Base-by-base conservation (phyloP, 2,113 vertebrate species). In the Penelope pileata region DNA sequence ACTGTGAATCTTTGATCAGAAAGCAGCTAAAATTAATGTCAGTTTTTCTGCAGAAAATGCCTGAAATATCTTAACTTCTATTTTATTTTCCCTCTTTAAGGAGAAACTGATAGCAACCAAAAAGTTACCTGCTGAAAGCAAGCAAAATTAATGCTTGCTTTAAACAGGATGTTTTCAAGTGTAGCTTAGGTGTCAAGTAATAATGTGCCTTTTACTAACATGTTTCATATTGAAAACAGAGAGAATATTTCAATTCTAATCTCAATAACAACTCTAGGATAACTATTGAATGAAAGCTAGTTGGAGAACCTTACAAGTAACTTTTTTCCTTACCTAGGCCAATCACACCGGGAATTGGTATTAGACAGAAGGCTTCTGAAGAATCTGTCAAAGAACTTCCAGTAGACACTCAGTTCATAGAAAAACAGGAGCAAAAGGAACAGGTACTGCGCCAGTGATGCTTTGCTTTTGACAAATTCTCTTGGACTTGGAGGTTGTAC, bases 371-470 rank as follows among this genome's bases (percentile, higher is more conserved):
- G 73, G 83, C 92, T n/a, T 97, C 94, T 81, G 92, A 97, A 93
- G 95, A 97, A 32, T 96, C 96, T 93, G 34, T 94, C 85, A 87
- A 97, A 24, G 87, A 96, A 66, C 59, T 97, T 45, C 94, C 93
- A 95, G 53, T 50, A 60, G 94, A 96, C 56, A 75, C 83, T 63
- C 53, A 92, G 63, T 59, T 88, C 50, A 24, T 0, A 77, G 67
- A 58, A 72, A 86, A 91, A 9, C 60, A 86, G 10, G 86, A 93
- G 43, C 88, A 94, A 38, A 48, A 92, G 32, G 30, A 90, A 27
- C 83, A 97, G 97, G 97, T 98, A 95, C 47, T 19, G 9, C 72
- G 43, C 36, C 27, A 18, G 19, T 3, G 2, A 8, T 59, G 26
- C 38, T 72, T 77, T 40, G 17, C 2, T 38, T 81, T 54, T 79